Conservation (phyloP, 2,888 invertebrate genomes). For the Pristionchus fissidentatus region DNA sequence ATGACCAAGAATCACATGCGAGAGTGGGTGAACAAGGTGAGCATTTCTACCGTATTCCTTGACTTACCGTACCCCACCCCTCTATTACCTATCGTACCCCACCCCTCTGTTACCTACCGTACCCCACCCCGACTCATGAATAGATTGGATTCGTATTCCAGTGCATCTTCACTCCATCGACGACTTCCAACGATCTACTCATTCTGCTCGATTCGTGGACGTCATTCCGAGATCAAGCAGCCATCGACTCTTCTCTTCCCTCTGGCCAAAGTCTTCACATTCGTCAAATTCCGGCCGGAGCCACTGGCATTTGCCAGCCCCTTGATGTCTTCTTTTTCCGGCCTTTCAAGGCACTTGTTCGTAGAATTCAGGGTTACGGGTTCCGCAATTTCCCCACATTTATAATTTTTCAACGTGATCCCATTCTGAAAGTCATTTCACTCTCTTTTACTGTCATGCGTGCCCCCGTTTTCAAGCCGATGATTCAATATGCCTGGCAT, state of each 20-base stretch:
- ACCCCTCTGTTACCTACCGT: too few species aligned
- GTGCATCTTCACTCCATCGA: too few species aligned
- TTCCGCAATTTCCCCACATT: neutral
- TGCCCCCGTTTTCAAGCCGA: neutral
- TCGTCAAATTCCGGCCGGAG: slow-evolving; percentile 49
- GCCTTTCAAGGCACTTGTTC: slow-evolving; percentile 46
- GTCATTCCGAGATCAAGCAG: slow-evolving; percentile 43
- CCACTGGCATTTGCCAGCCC: slow-evolving; percentile 51
- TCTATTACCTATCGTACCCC: too few species aligned
- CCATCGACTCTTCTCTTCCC: slow-evolving; percentile 46
- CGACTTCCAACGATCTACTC: neutral
- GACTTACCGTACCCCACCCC: too few species aligned
- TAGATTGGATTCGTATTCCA: too few species aligned
- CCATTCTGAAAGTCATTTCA: neutral
- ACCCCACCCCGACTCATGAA: too few species aligned
- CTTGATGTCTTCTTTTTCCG: slow-evolving; percentile 51
- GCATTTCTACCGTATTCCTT: too few species aligned
- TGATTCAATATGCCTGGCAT: slow-evolving; percentile 8
- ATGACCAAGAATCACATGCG: neutral
- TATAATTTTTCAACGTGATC: too few species aligned
- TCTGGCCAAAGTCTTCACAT: neutral
- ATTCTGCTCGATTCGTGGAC: slow-evolving; percentile 1
- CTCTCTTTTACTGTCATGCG: neutral
- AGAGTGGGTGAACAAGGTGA: neutral
- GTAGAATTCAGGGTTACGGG: neutral